These are phyloP conservation scores for Aspidoscelis tigris DNA, from an alignment of 2,113 vertebrate genomes.

Conservation along the genomic window DNA sequence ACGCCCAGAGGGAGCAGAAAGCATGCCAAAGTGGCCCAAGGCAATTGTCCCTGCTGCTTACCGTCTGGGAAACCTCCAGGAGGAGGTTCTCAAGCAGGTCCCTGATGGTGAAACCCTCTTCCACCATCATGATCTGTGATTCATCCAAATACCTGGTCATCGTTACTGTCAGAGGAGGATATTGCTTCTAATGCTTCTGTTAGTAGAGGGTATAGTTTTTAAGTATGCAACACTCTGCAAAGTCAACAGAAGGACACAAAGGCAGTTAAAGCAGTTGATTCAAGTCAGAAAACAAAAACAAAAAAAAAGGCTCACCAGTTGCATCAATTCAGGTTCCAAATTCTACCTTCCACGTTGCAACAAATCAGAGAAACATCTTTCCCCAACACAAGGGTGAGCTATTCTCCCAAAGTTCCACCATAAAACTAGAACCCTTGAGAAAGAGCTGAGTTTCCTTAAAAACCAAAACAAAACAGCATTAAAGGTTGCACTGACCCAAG, in stretches of 20 bases:
- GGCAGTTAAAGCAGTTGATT: background rate
- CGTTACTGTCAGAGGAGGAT: conserved; percentile 11
- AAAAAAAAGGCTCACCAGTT: background rate
- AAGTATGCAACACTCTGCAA: conserved; percentile 58
- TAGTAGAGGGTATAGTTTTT: background rate
- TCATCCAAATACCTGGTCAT: conserved; percentile 77
- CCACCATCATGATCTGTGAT: conserved; percentile 79
- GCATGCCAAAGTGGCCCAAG: background rate
- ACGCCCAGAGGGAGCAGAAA: background rate
- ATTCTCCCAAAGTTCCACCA: no score
- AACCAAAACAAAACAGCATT: no score
- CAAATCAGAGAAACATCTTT: no score
- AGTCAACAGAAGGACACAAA: background rate
- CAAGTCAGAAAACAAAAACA: accelerated
- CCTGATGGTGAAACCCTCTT: conserved; percentile 80
- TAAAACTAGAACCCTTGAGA: no score
- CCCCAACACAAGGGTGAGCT: no score
- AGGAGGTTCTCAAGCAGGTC: conserved; percentile 79
- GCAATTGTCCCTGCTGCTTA: conserved; percentile 37
- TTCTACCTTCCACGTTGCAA: no score
- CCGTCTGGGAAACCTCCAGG: conserved; percentile 66
- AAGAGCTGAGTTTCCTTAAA: no score
- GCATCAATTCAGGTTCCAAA: no score
- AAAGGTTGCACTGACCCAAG: no score
- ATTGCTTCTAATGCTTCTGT: background rate